Evolutionary conservation across 2,113 vertebrate genomes (phyloP), one percentile per base, ranked within the genome.

Genomic region (Alosa alosa): DNA sequence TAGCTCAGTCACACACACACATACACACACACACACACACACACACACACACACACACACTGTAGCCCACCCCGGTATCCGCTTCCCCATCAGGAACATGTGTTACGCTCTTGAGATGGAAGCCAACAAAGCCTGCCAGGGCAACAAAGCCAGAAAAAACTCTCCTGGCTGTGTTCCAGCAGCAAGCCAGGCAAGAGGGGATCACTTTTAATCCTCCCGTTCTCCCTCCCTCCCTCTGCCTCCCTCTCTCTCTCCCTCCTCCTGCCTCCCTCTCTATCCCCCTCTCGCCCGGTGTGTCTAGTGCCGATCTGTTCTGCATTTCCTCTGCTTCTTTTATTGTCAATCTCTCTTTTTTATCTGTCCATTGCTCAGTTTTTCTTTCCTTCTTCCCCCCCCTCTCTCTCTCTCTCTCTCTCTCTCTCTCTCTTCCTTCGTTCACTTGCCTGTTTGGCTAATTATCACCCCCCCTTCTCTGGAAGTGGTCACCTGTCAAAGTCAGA

Each of bases 401-500:
- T 6, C 60, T 72, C 25, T 50, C 4, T 13, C 6, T 8, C 25
- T 68, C 64, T 13, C 25, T 36, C 64, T 72, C 25, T 9, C 31
- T 81, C 82, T 81, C 45, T 13, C n/a, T 13, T 68, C 31, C 20
- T 36, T 85, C 85, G 36, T 20, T 31, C 57, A 5, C 84, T 36
- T 82, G 68, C 57, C 44, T n/a, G 15, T 84, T 86, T 88, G 88
- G 87, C 86, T 60, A 11, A 20, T 60, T n/a, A 60, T 60, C 55
- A 44, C 2, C 47, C 1, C 1, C 0, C 47, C 47, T 9, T 25
- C 6, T 68, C 81, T 83, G 85, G 90, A 91, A 94, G 90, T 91
- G 91, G 87, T 88, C 86, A 90, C 88, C 90, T 93, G 90, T 92
- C 92, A 72, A 31, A 72, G 25, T 31, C 9, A 60, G 20, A n/a